Conservation (phyloP, 2,797 vertebrate species). For the Xiphophorus birchmanni region DNA sequence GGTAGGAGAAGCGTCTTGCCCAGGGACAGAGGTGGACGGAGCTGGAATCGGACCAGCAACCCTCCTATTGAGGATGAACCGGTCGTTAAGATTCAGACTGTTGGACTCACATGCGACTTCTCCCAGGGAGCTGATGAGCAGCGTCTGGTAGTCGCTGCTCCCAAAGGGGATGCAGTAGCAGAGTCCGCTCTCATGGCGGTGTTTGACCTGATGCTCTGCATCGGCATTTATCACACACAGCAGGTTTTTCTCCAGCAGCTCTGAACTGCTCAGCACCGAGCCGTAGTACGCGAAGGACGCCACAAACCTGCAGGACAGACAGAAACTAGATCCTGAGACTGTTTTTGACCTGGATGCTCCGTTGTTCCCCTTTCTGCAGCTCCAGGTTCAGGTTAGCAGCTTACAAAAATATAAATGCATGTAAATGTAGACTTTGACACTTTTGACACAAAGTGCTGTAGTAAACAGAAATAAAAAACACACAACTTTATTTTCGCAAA, state of each 20-base stretch:
- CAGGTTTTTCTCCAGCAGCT: slow-evolving; percentile 89
- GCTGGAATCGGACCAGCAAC: too few species aligned
- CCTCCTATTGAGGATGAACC: too few species aligned
- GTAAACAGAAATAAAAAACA: not conserved
- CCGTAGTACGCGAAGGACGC: slow-evolving; percentile 93
- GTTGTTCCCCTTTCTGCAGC: not conserved
- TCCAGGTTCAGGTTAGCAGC: too few species aligned
- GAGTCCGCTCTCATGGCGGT: slow-evolving; percentile 24
- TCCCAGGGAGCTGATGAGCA: slow-evolving; percentile 91
- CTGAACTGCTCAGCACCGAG: slow-evolving; percentile 89
- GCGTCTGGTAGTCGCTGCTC: slow-evolving; percentile 84
- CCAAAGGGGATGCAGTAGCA: slow-evolving; percentile 88
- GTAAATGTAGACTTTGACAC: not conserved
- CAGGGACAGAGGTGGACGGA: too few species aligned
- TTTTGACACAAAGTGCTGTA: not conserved
- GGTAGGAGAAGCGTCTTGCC: too few species aligned
- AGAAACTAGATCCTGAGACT: not conserved
- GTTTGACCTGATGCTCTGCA: slow-evolving; percentile 57
- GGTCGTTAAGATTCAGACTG: not conserved
- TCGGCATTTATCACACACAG: slow-evolving; percentile 75
- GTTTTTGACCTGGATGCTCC: not conserved
- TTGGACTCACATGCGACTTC: slow-evolving; percentile 86
- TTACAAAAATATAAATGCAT: not conserved
- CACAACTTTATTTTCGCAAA: not conserved
- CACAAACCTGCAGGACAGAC: slow-evolving; percentile 84